Evolutionary conservation across 2,888 invertebrate species (phyloP).

Genomic region (Tachina grossa): DNA sequence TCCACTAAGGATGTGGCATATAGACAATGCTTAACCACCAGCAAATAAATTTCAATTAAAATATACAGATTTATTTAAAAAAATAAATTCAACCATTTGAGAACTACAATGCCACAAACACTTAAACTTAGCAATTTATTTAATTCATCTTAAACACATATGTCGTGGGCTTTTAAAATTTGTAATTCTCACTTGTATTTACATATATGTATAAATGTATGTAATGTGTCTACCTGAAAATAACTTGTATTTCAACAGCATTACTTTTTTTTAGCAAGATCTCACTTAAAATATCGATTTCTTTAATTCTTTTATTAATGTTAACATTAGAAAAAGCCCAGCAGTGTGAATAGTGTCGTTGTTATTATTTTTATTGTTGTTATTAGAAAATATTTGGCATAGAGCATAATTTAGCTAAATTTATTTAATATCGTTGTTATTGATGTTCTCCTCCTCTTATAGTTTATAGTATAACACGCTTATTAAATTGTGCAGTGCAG

Average conservation of each 20-base stretch:
- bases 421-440: slow-evolving; percentile 54
- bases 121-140: too few relatives aligned
- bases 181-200: too few relatives aligned
- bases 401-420: slow-evolving; percentile 38
- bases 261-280: not conserved
- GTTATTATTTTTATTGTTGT: slow-evolving; percentile 1
- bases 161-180: too few relatives aligned
- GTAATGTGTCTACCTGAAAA: too few relatives aligned
- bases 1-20: too few relatives aligned
- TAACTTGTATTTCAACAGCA: not conserved
- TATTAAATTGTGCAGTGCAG: slow-evolving; percentile 57
- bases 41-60: too few relatives aligned
- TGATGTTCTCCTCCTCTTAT: slow-evolving; percentile 54
- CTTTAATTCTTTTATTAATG: not conserved
- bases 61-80: too few relatives aligned
- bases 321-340: not conserved
- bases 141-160: too few relatives aligned
- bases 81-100: too few relatives aligned
- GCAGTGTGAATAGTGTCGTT: not conserved
- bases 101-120: too few relatives aligned
- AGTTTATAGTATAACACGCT: slow-evolving; percentile 64
- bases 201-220: too few relatives aligned
- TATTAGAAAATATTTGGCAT: slow-evolving; percentile 24
- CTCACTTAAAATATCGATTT: not conserved
- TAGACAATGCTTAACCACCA: too few relatives aligned